Base-by-base conservation (phyloP, 53 echinoderm and acorn worm genomes). In the Stichopus horrens region DNA sequence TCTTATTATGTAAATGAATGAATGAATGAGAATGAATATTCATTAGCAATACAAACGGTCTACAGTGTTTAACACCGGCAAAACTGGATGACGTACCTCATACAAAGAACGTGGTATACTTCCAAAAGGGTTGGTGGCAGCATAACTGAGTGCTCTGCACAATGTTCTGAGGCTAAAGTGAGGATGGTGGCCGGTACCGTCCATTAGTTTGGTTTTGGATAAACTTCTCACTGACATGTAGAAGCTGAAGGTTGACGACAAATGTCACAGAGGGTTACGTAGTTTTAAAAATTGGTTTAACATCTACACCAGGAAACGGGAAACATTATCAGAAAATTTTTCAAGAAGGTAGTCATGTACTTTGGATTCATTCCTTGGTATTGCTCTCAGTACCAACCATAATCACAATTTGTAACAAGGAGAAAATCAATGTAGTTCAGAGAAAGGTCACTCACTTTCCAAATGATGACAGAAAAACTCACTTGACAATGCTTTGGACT, bases 91-190 rank as follows among this genome's bases (percentile, higher is more conserved):
- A 21, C 95, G 88, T 77, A 98, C 98, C 98, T 98, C 98, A 86
- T 98, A 98, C 5, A 98, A 89, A 65, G 95, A 98, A 55, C 98
- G 88, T 52, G 91, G 88, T 14, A 96, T 91, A 81, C 89, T 92
- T 37, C 96, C 95, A 73, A 92, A 95, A 5, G 94, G 93, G 78
- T 98, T 98, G 68, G 89, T 89, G 11, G 98, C 92, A 68, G 92
- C 98, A 22, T 94, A 91, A 55, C 92, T 90, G 54, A 98, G 85
- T 4, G 98, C 98, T 10, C 98, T 87, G 59, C 98, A 98, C 58
- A 98, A 87, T 9, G 98, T 98, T 13, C 98, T 76, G 9, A 98
- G 92, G 73, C 98, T 98, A 90, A 95, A 97, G 89, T 97, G 97
- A 9, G 97, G 97, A 57, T 93, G 90, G 85, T 97, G 97, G 53